Base-by-base conservation (phyloP, 2,797 vertebrate genomes). In the Vespertilio murinus region DNA sequence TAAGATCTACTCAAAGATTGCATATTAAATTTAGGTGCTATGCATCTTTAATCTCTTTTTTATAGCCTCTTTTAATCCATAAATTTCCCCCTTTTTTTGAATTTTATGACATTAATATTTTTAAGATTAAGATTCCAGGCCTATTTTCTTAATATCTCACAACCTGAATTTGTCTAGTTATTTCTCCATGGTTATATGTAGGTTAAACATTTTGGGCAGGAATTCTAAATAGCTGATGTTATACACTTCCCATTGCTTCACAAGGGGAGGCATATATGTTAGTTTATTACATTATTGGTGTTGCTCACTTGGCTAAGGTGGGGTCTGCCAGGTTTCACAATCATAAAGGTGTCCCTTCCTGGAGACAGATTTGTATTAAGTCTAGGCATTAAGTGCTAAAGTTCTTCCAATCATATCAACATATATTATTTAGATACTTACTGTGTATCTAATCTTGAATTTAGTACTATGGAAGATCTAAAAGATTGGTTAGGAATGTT, bases 401-500 rank as follows among this genome's bases (percentile, higher is more conserved):
- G n/a, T 90, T 80, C 30, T 87, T 86, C 8, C 25, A 83, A 12
- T 78, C 47, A 92, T 23, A 77, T 54, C 17, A 65, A 40, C 13
- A 28, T 90, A 18, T 52, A 69, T 83, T 86, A 38, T 52, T 79
- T 78, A 83, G 71, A 79, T 87, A 79, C 23, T 13, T 88, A 33
- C 22, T 69, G 8, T 47, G 8, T 59, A 54, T 92, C 49, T 91
- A 56, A 45, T 73, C 38, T 70, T 75, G 52, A 56, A 74, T 87
- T 92, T 69, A 88, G 49, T 84, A 23, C 25, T 93, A 23, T 78
- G 47, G 23, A 22, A 3, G 47, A 73, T 61, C 25, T 73, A 38
- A 65, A 93, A 96, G n/a, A 91, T 84, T 47, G n/a, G 22, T 77
- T 61, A 96, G 16, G 33, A 61, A 78, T 83, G 9, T 71, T 91